Conservation (phyloP, 2,113 vertebrate genomes). For the Oryzias melastigma region DNA sequence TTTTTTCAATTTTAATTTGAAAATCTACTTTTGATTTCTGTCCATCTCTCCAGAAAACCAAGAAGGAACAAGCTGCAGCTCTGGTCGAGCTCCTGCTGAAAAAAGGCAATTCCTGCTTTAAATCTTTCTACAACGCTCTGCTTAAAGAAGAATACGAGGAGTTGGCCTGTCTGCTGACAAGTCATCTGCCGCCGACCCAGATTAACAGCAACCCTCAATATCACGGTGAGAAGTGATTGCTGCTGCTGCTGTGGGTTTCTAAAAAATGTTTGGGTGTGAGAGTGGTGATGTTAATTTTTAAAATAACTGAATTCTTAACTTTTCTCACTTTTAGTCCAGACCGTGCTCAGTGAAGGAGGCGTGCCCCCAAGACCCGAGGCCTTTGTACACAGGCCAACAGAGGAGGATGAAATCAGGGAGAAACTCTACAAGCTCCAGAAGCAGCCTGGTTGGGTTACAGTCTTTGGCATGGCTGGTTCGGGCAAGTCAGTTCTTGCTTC, state of each 20-base stretch:
- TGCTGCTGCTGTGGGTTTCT: neutral
- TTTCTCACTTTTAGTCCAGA: constrained; percentile 76
- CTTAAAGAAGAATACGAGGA: constrained; percentile 87
- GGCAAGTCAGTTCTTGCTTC: constrained; percentile 96
- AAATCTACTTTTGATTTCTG: neutral
- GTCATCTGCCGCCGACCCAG: constrained; percentile 73
- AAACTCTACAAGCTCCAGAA: constrained; percentile 78
- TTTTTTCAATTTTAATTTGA: neutral
- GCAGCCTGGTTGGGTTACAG: constrained; percentile 87
- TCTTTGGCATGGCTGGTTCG: constrained; percentile 96
- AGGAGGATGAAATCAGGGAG: constrained; percentile 82
- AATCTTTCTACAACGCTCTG: constrained; percentile 95
- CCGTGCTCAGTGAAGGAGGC: constrained; percentile 87
- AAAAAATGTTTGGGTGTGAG: no score
- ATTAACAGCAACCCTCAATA: constrained; percentile 75
- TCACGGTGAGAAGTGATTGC: constrained; percentile 76
- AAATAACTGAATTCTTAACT: neutral
- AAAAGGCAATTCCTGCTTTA: constrained; percentile 87
- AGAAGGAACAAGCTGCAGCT: constrained; percentile 80
- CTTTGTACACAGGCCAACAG: constrained; percentile 85
- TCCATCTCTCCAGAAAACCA: constrained; percentile 75
- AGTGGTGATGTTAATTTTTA: neutral
- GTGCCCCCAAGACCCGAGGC: constrained; percentile 94
- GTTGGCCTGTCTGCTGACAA: constrained; percentile 84
- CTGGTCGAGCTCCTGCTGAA: constrained; percentile 85